Evolutionary conservation across 2,113 vertebrate genomes (phyloP).

Genomic region (Furnarius figulus): DNA sequence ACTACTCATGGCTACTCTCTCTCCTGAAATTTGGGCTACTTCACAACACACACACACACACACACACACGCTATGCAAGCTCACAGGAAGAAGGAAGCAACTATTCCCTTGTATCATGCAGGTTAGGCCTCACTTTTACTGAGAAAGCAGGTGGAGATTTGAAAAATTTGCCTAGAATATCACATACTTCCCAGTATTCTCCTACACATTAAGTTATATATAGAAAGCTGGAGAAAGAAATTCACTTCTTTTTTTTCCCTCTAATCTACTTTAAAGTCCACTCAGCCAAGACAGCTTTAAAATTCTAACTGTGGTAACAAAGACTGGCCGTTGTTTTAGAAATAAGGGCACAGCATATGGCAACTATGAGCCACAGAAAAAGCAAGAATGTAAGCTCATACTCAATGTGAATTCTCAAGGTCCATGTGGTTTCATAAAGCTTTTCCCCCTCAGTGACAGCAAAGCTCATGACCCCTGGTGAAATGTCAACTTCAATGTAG

Average conservation of each 20-base stretch:
- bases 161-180: background rate
- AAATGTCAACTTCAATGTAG: background rate
- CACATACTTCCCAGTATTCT: background rate
- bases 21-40: background rate
- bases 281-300: background rate
- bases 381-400: background rate
- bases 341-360: background rate
- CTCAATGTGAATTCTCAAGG: background rate
- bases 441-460: background rate
- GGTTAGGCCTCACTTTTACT: background rate
- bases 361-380: background rate
- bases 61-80: background rate
- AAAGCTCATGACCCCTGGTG: background rate
- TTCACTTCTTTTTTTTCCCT: background rate
- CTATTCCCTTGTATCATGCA: background rate
- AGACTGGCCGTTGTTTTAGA: slow-evolving; percentile 7
- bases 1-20: background rate
- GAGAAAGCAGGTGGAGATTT: background rate
- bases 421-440: background rate
- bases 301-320: background rate
- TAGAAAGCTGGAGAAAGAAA: background rate
- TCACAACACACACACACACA: background rate
- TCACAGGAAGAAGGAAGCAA: background rate
- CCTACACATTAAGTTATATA: background rate
- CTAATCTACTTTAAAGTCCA: background rate